A percentile compares a stretch with the other conserved stretches of the same genome.
phyloP scores from a whole-genome alignment of 53 echinoderm and acorn worm genomes.

The Luidia sarsii region DNA sequence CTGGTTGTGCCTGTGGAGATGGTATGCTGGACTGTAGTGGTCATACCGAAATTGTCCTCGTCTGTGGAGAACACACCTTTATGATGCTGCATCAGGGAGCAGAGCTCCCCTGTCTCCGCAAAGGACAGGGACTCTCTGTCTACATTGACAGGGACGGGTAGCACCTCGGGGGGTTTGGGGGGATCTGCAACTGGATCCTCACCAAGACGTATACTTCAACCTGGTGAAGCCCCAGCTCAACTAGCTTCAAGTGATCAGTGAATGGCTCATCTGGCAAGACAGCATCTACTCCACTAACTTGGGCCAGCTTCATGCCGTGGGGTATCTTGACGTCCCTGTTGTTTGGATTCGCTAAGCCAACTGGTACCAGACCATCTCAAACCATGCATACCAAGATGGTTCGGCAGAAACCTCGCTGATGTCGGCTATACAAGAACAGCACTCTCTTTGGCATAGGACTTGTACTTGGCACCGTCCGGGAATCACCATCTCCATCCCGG shows the following conservation, averaged over 20 bases:
- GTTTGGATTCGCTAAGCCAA: conserved; percentile 30
- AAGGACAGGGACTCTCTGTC: not conserved
- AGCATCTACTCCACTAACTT: too few species aligned
- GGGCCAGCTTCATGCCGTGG: conserved; percentile 5
- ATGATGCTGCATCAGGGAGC: conserved; percentile 14
- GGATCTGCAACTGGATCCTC: too few species aligned
- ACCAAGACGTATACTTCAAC: too few species aligned
- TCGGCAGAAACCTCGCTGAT: not conserved
- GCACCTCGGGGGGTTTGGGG: not conserved
- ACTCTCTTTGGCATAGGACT: not conserved
- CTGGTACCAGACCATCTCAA: conserved; percentile 14
- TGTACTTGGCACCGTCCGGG: not conserved
- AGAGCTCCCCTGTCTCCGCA: not conserved
- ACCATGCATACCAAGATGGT: conserved; percentile 11
- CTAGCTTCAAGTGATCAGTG: too few species aligned
- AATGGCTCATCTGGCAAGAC: too few species aligned
- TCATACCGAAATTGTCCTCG: too few species aligned
- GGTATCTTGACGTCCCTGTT: conserved; percentile 19
- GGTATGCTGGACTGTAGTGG: conserved; percentile 17
- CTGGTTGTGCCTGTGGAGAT: conserved; percentile 27
- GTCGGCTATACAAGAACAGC: conserved; percentile 2
- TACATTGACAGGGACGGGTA: conserved; percentile 3
- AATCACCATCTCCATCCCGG: too few species aligned
- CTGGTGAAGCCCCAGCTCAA: too few species aligned
- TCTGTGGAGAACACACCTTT: conserved; percentile 23